Conservation (phyloP, 1,140 invertebrate species). For the Drosophila funebris region DNA sequence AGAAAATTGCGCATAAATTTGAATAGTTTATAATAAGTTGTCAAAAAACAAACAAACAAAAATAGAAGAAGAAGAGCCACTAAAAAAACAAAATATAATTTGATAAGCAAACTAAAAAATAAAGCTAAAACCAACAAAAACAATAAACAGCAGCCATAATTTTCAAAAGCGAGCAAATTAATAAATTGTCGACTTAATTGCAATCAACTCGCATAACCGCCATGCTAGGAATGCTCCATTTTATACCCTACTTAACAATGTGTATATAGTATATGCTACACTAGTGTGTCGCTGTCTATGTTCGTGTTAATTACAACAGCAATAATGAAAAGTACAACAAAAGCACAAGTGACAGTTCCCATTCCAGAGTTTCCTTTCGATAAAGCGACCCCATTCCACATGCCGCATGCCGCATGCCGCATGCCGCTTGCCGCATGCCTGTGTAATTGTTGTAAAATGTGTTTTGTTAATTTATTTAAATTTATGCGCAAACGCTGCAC, state of each 20-base stretch:
- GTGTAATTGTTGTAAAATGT: slow-evolving; percentile 67
- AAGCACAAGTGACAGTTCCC: slow-evolving; percentile 41
- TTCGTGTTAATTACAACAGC: slow-evolving; percentile 67
- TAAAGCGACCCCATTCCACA: not conserved
- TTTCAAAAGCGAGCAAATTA: slow-evolving; percentile 46
- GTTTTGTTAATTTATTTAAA: slow-evolving; percentile 79
- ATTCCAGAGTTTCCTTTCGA: not conserved
- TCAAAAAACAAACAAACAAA: not conserved
- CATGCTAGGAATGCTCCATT: slow-evolving; percentile 14
- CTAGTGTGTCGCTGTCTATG: slow-evolving; percentile 38
- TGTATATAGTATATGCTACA: not conserved
- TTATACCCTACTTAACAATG: not conserved
- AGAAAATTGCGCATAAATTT: not conserved
- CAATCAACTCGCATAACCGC: slow-evolving; percentile 31
- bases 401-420: slow-evolving; percentile 1
- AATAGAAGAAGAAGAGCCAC: not conserved
- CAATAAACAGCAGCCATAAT: slow-evolving; percentile 32
- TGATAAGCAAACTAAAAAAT: slow-evolving; percentile 19
- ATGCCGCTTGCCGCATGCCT: slow-evolving; percentile 3
- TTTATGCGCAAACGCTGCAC: slow-evolving; percentile 54
- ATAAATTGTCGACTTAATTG: slow-evolving; percentile 70
- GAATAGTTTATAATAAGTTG: not conserved
- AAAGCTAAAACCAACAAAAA: not conserved
- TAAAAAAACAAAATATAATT: not conserved
- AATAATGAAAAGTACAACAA: slow-evolving; percentile 63